Conservation (phyloP, 2,797 vertebrate species). For the Rhyacichthys aspro region DNA sequence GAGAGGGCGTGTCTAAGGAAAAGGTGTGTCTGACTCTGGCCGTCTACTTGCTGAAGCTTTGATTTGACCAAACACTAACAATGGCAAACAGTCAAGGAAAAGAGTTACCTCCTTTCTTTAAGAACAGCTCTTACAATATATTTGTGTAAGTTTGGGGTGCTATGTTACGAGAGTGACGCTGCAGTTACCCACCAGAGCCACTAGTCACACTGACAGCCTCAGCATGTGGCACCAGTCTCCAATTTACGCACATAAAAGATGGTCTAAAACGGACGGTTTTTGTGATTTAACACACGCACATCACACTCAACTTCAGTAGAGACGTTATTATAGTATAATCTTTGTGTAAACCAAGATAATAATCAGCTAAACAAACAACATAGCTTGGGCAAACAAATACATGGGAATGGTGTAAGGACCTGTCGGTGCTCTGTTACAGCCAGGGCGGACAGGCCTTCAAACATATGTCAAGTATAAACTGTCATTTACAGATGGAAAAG, state of each 20-base stretch:
- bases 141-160: background rate
- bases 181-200: slow-evolving; percentile 53
- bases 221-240: slow-evolving; percentile 59
- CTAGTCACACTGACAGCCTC: slow-evolving; percentile 53
- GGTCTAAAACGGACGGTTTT: slow-evolving; percentile 40
- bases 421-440: slow-evolving; percentile 22
- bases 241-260: slow-evolving; percentile 36
- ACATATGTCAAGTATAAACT: slow-evolving; percentile 33
- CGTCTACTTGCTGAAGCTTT: slow-evolving; percentile 17
- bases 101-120: too few species aligned
- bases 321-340: too few species aligned
- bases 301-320: too few species aligned
- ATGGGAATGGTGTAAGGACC: slow-evolving; percentile 18
- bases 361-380: background rate
- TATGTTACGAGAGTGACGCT: slow-evolving; percentile 13
- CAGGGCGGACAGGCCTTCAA: slow-evolving; percentile 43
- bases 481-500: background rate
- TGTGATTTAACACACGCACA: slow-evolving; percentile 4
- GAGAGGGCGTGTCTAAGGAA: slow-evolving; percentile 61
- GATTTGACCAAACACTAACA: background rate
- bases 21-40: slow-evolving; percentile 55
- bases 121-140: background rate
- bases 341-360: fast-evolving
- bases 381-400: slow-evolving; percentile 11
- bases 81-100: background rate